A percentile compares a stretch with the other conserved stretches of the same genome.
Evolutionary conservation across 2,113 vertebrate genomes (phyloP).

Genomic region (Mustela lutreola): DNA sequence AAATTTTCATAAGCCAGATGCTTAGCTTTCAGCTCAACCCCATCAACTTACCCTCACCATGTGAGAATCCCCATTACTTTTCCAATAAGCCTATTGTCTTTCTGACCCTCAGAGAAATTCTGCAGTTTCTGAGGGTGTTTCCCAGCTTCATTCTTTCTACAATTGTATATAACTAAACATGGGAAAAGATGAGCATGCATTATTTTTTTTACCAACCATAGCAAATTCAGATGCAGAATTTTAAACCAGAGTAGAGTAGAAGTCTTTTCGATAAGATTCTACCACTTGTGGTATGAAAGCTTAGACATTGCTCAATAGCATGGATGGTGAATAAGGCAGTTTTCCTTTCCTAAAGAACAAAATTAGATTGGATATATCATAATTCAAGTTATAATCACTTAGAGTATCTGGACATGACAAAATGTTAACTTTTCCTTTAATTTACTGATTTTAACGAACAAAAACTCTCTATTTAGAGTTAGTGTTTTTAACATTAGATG

Average conservation of each 20-base stretch:
- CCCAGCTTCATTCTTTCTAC: background rate
- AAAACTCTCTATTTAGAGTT: background rate
- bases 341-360: background rate
- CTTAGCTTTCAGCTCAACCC: conserved; percentile 76
- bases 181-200: background rate
- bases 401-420: background rate
- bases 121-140: conserved; percentile 16
- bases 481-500: background rate
- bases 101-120: conserved; percentile 69
- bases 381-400: conserved; percentile 2
- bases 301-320: background rate
- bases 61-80: conserved; percentile 55
- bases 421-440: background rate
- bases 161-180: background rate
- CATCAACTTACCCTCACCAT: conserved; percentile 26
- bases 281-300: background rate
- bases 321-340: background rate
- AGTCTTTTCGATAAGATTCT: background rate
- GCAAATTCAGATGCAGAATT: conserved; percentile 56
- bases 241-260: background rate
- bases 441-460: background rate
- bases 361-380: background rate
- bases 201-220: background rate
- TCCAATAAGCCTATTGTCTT: background rate
- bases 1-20: conserved; percentile 82